Base-by-base conservation (phyloP, 2,113 vertebrate genomes). In the Marmota monax region DNA sequence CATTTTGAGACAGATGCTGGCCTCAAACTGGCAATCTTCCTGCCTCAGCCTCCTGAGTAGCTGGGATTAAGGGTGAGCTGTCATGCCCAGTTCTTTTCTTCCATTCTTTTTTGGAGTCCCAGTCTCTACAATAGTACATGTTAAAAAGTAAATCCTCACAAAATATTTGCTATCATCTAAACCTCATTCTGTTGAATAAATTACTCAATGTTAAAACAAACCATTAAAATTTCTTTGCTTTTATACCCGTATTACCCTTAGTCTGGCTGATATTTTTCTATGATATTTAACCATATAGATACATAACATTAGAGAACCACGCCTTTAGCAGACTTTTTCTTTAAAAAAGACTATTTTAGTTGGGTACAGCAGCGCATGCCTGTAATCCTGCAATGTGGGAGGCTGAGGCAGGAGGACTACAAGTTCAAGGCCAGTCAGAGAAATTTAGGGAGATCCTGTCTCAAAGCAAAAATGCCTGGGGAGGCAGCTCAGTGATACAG, bases 171-270 rank as follows among this genome's bases (percentile, higher is more conserved):
- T 32, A 77, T 32, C 7, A 70, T 95, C 37, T 67, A 5, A 95
- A 39, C 27, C 20, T 80, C 22, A 58, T 69, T 84, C 58, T 95
- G 29, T 34, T 88, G 87, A 79, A 58, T 88, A 89, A 32, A 93
- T 58, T 80, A 65, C 16, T 65, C 29, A 83, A 11, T 58, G 42
- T 85, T 61, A 77, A 84, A 84, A 83, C 32, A 42, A 76, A 58
- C 22, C 14, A 20, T 87, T 23, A 23, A 51, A 34, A 92, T 93
- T 72, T 18, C 16, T 67, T 27, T 67, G 63, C 7, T 83, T 29
- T 45, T 88, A 4, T 58, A 84, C 84, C 5, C 56, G 12, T 23
- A 63, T 65, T 96, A 65, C 34, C 1, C 34, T 79, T 5, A 34
- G n/a, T 72, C 72, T 58, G 53, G n/a, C 1, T 72, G 78, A 91